These are phyloP conservation scores for Platerodrilus igneus DNA, from an alignment of 2,888 invertebrate genomes.

Conservation along the genomic window DNA sequence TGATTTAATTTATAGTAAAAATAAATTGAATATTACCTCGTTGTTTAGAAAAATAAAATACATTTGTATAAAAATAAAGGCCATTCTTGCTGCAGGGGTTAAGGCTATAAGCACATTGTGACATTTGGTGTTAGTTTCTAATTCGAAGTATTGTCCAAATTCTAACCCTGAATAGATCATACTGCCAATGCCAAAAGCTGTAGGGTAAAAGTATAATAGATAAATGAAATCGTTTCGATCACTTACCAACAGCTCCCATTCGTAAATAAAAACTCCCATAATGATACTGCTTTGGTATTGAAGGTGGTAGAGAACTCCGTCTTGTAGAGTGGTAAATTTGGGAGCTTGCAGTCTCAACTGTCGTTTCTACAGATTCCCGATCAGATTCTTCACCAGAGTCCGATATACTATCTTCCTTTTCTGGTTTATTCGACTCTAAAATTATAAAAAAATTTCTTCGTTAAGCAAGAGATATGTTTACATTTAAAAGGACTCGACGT, in stretches of 20 bases:
- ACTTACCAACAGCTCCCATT: constrained; percentile 87
- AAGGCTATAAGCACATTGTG: constrained; percentile 85
- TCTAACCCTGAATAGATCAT: constrained; percentile 96
- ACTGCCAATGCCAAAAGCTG: constrained; percentile 93
- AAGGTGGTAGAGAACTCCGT: constrained; percentile 45
- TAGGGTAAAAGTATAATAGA: constrained; percentile 34
- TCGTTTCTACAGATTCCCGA: constrained; percentile 46
- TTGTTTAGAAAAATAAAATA: constrained; percentile 97
- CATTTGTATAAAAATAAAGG: constrained; percentile 96
- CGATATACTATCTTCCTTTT: constrained; percentile 45
- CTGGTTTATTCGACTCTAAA: constrained; percentile 12
- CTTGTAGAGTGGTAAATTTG: constrained; percentile 36
- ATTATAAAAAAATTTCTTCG: constrained; percentile 6
- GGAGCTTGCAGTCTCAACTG: constrained; percentile 37
- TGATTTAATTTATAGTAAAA: background rate
- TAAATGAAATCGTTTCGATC: no score
- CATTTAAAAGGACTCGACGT: no score
- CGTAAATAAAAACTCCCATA: constrained; percentile 90
- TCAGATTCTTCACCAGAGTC: constrained; percentile 59
- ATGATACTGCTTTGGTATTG: constrained; percentile 60
- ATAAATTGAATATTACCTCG: constrained; percentile 61
- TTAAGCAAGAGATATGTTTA: no score
- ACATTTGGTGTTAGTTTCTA: constrained; percentile 85
- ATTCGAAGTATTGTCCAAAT: constrained; percentile 92
- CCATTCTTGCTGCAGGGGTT: constrained; percentile 88